Conservation (phyloP, 37 sponge, comb jelly and placozoan species). For the Aplysina aerophoba region DNA sequence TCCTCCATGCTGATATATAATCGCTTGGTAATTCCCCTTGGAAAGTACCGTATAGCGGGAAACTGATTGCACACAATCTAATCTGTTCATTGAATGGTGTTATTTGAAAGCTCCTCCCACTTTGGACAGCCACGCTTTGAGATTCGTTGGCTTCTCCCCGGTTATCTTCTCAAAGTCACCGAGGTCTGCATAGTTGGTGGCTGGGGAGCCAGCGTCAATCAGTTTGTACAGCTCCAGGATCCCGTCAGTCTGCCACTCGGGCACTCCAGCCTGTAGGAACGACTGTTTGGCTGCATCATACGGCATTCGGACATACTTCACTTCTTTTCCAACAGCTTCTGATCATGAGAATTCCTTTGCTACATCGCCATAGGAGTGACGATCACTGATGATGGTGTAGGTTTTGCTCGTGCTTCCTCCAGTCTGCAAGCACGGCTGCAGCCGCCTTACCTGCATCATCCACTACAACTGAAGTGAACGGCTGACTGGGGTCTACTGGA, state of each 20-base stretch:
- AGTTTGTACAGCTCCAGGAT: conserved; percentile 45
- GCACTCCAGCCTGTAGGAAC: conserved; percentile 29
- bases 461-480: conserved; percentile 34
- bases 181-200: not conserved
- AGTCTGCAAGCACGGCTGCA: conserved; percentile 44
- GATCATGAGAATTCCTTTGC: conserved; percentile 26
- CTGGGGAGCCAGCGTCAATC: conserved; percentile 43
- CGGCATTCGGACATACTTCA: conserved; percentile 39
- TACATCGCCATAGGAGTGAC: conserved; percentile 38
- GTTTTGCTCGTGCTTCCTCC: conserved; percentile 40
- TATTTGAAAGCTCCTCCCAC: conserved; percentile 45
- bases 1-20: no score
- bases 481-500: conserved; percentile 55
- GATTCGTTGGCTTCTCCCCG: conserved; percentile 50
- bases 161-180: conserved; percentile 47
- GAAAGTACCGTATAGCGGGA: no score
- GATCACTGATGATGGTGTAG: conserved; percentile 57
- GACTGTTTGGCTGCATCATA: conserved; percentile 57
- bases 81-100: no score
- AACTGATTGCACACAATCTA: no score
- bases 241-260: conserved; percentile 50
- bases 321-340: conserved; percentile 37
- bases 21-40: no score
- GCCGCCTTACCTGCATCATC: conserved; percentile 56
- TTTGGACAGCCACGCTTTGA: conserved; percentile 47